Base-by-base conservation (phyloP, 1,140 invertebrate species). In the Monochamus saltuarius region DNA sequence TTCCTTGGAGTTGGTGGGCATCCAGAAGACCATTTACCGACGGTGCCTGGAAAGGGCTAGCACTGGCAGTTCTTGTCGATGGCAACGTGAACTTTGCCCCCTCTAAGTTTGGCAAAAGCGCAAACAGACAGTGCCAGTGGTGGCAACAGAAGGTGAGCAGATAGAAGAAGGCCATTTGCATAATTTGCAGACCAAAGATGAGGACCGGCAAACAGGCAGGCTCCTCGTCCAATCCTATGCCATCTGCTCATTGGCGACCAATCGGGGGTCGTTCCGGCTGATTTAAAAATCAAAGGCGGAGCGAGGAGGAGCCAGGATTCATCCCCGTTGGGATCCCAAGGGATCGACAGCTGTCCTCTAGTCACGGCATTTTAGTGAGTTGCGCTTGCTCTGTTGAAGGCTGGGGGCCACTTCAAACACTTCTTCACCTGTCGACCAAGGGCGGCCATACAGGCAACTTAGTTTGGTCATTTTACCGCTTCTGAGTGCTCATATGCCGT, bases 261-360 rank as follows among this genome's bases (percentile, higher is more conserved):
- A 56, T 56, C 9, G 34, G 19, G 17, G n/a, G 7, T n/a, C n/a
- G 17, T 11, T 16, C 22, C 22, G 22, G 22, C 22, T 29, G 22
- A 29, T 29, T 29, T 29, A 29, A 29, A 29, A 29, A 29, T 29
- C 22, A 43, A 35, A 45, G 53, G 53, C 39, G 16, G 39, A 29
- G 22, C 8, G 53, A 34, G 53, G 53, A 43, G 53, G 39, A 34
- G 53, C 40, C 11, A 37, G 3, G 8, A 29, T 13, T 42, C 16
- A 40, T 43, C 40, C 42, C 34, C 39, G 19, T 45, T 36, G 1
- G 42, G 43, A 22, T 56, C 53, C 53, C 53, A 16, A 29, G 53
- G 53, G 53, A 56, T 56, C 53, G 53, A 42, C 53, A 56, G 53
- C 53, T 56, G 53, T 56, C 43, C 53, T 56, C 53, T 56, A 45